A percentile compares a stretch with the other conserved stretches of the same genome.
Evolutionary conservation across 2,797 vertebrate species (phyloP).

Genomic region (Parotocinclus haroldoi): DNA sequence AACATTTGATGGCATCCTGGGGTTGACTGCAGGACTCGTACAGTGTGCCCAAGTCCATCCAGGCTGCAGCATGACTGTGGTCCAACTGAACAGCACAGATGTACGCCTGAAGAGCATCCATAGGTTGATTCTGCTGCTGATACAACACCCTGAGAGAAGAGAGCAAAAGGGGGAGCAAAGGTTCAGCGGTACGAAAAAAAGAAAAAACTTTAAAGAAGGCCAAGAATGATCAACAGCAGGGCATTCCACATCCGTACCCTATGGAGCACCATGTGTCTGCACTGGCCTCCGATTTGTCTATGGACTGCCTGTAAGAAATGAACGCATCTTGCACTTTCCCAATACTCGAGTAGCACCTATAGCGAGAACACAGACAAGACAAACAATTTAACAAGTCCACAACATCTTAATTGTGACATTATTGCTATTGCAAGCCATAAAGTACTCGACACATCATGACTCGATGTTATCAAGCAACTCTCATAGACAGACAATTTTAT

Average conservation of each 20-base stretch:
- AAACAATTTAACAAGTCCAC: not conserved
- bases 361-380: not conserved
- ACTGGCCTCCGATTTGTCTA: conserved; percentile 98
- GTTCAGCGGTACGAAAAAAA: too few species aligned
- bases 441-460: not conserved
- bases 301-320: conserved; percentile 98
- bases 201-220: too few species aligned
- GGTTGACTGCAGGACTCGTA: conserved; percentile 97
- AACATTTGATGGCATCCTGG: conserved; percentile 98
- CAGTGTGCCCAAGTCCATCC: conserved; percentile 98
- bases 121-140: conserved; percentile 99
- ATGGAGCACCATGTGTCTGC: conserved; percentile 99
- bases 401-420: not conserved
- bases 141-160: conserved; percentile 82
- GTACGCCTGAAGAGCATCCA: conserved; percentile 98
- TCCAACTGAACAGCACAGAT: conserved; percentile 97
- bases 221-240: too few species aligned
- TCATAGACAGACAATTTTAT: too few species aligned
- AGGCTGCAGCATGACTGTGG: conserved; percentile 94
- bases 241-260: conserved; percentile 74
- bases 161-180: not conserved
- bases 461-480: too few species aligned
- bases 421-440: not conserved
- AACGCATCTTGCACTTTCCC: conserved; percentile 99
- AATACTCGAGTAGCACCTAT: conserved; percentile 95